These are phyloP conservation scores for Arctia plantaginis DNA, from an alignment of 2,888 invertebrate genomes.

Conservation along the genomic window DNA sequence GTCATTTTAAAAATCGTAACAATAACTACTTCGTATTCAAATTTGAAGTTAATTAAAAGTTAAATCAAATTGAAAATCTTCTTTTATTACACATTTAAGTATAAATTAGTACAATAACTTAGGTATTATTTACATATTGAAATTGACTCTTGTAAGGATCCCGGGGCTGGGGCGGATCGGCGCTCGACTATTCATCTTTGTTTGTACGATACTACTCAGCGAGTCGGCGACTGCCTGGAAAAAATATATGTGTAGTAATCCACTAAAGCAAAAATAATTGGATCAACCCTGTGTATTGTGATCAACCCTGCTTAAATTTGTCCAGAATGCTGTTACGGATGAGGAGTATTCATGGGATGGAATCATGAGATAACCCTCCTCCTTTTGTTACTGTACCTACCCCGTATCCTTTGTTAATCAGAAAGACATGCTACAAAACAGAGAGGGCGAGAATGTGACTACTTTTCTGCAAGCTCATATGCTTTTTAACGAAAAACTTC, in stretches of 20 bases:
- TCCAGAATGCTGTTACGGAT: not conserved
- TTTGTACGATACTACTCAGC: conserved; percentile 41
- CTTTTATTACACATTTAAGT: conserved; percentile 21
- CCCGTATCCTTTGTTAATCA: not conserved
- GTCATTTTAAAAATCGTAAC: too few relatives aligned
- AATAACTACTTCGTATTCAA: not conserved
- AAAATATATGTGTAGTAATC: conserved; percentile 49
- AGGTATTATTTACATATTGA: conserved; percentile 58
- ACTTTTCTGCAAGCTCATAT: not conserved
- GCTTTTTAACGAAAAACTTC: not conserved
- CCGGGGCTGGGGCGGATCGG: conserved; percentile 41
- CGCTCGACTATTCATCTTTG: conserved; percentile 48
- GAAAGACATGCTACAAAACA: not conserved
- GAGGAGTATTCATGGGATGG: not conserved
- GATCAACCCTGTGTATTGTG: not conserved
- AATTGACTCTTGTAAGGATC: conserved; percentile 61
- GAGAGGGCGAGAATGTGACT: not conserved
- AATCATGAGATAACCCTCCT: not conserved
- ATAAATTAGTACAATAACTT: conserved; percentile 20
- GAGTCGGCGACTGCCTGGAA: conserved; percentile 76
- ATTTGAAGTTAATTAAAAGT: not conserved
- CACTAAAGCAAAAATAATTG: not conserved
- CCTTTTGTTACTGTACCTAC: not conserved
- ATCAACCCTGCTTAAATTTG: not conserved
- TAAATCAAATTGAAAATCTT: not conserved